Evolutionary conservation across 2,888 invertebrate species (phyloP), one percentile per base, ranked within the genome.

Genomic region (Calliscelio sp.): DNA sequence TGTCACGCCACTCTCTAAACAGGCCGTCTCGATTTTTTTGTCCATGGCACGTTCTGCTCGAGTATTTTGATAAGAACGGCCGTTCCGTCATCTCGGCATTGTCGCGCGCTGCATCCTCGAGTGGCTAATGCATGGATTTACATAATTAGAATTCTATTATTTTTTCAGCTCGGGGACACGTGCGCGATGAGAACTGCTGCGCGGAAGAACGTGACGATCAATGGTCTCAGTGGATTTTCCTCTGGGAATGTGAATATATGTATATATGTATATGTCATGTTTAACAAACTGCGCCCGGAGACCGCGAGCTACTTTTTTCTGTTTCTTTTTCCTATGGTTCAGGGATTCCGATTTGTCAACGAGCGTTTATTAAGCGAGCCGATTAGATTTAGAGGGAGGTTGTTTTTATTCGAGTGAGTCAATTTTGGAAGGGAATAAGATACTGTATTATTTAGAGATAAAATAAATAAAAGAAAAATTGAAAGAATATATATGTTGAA

Each of bases 61-160:
- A 90, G 90, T 92, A 92, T 92, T 92, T 92, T 92, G 89, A 90
- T 92, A 92, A 91, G 89, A 87, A 66, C 74, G 86, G 46, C 66
- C 61, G 77, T 63, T 65, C 68, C 35, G 75, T n/a, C n/a, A n/a
- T n/a, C 59, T 55, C 44, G 25, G 24, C 70, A 87, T 87, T 85
- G 88, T 89, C 82, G 86, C 41, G 74, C 61, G 53, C 81, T 71
- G 71, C 66, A 84, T 83, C 81, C 85, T 84, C 87, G 85, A 86
- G 85, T 80, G 87, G 84, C 87, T 88, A 87, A 90, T 90, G 87
- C 87, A 85, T 87, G 90, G 92, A 92, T 92, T 92, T 92, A 91
- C 92, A 92, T 92, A 92, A 92, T 92, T 92, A 92, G 90, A 90
- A 84, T 82, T 74, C 85, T 73, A 86, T 85, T 90, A 90, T 90